These are phyloP conservation scores for Caenorhabditis elegans DNA, from an alignment of 1,140 invertebrate species.

Conservation along the genomic window WBcel235 BX284602.5:11918001-11918500, in stretches of 20 bases:
- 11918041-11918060: background rate
- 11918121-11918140: constrained; percentile 13
- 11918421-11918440: constrained; percentile 17
- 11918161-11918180: constrained; percentile 26
- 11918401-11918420: background rate
- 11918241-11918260: background rate
- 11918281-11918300: background rate
- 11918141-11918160: background rate
- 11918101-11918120: background rate
- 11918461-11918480: constrained; percentile 27
- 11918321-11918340: background rate
- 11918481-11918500: constrained; percentile 46
- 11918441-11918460: constrained; percentile 16
- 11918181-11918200: background rate
- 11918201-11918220: background rate
- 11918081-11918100: background rate
- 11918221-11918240: background rate
- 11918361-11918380: constrained; percentile 26
- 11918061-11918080: constrained; percentile 16
- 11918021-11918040: background rate
- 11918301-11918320: background rate
- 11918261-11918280: constrained; percentile 32
- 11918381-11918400: constrained; percentile 20
- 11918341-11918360: constrained; percentile 31
- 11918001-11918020: background rate